Conservation (phyloP, 2,888 invertebrate genomes). For the Thymelicus acteon region DNA sequence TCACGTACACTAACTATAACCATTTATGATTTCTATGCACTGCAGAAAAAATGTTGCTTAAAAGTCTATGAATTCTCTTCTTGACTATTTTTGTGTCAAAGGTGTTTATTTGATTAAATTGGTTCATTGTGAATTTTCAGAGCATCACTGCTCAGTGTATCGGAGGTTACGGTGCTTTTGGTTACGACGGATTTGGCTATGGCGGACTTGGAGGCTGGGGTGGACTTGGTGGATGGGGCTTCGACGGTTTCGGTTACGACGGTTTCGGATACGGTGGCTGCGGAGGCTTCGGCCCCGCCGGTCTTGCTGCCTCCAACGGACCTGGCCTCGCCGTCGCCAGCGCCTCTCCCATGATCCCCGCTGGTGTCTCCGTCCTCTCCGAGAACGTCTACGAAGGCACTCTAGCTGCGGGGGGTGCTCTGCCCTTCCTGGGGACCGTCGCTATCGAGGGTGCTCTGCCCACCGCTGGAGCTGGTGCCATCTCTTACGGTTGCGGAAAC, state of each 20-base stretch:
- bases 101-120: too few relatives aligned
- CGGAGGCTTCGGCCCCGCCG: conserved; percentile 23
- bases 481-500: conserved; percentile 50
- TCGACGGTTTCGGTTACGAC: too few relatives aligned
- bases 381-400: conserved; percentile 52
- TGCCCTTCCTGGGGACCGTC: conserved; percentile 18
- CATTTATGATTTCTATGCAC: too few relatives aligned
- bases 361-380: conserved; percentile 47
- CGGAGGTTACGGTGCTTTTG: conserved; percentile 1
- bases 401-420: conserved; percentile 41
- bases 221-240: too few relatives aligned
- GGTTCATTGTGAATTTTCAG: conserved; percentile 12
- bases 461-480: conserved; percentile 53
- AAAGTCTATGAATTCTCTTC: too few relatives aligned
- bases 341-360: conserved; percentile 45
- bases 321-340: conserved; percentile 50
- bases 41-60: too few relatives aligned
- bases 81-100: too few relatives aligned
- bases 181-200: too few relatives aligned
- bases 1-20: too few relatives aligned
- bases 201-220: too few relatives aligned
- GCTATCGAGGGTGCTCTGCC: conserved; percentile 52
- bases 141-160: conserved; percentile 36
- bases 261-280: background rate
- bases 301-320: conserved; percentile 40